Base-by-base conservation (phyloP, 2,888 invertebrate genomes). In the Gymnosoma rotundatum region DNA sequence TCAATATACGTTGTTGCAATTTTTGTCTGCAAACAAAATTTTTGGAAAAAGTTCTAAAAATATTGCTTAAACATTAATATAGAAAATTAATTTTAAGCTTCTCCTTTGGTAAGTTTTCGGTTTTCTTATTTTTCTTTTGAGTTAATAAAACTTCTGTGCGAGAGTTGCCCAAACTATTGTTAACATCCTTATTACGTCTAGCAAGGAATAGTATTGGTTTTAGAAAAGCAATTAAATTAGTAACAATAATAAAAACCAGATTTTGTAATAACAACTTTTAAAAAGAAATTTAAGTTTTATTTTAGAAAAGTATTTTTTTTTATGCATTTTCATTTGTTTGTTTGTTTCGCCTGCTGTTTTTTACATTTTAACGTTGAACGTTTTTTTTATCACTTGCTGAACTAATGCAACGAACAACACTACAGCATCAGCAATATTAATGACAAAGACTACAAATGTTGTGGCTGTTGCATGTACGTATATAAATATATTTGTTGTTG, bases 111-210 rank as follows among this genome's bases (percentile, higher is more conserved):
- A 64, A 21, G 70, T 78, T 78, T 70, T 56, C 78, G 45, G 63
- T 70, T 70, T 63, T 63, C 36, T n/a, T 64, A 16, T 70, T 45
- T 72, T 18, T 10, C 8, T 72, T 72, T 64, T 56, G 9, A 78
- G 48, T 70, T 78, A 21, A 48, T 80, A 61, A 36, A 52, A 61
- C 12, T 74, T 74, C 50, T 61, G 0, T 5, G 21, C 18, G 21
- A 48, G 42, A 67, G 45, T 67, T 21, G 42, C 63, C 69, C 61
- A 80, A 75, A 63, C 69, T 16, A 38, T 63, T 69, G 56, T 81
- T 12, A 67, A 67, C 38, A 50, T 48, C 48, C 45, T 61, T 16
- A n/a, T 61, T 60, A 54, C 36, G 60, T 45, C 36, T 52, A 45
- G 25, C 25, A 25, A 8, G 32, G 54, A 61, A 70, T 20, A 16